These are phyloP conservation scores for Tylochromis polylepis DNA, from an alignment of 2,113 vertebrate species.

Conservation along the genomic window DNA sequence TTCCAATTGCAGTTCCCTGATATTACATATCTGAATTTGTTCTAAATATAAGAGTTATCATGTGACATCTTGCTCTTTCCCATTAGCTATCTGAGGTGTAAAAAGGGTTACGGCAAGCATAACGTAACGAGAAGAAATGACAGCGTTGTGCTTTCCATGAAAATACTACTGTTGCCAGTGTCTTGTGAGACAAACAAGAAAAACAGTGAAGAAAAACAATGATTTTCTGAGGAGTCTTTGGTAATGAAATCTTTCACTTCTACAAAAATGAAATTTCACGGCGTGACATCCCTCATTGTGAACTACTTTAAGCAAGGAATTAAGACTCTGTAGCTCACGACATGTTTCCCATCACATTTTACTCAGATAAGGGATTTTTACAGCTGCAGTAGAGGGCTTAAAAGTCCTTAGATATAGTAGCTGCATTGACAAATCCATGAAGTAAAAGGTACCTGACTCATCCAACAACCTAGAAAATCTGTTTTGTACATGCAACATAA, in stretches of 20 bases:
- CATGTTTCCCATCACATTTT: slow-evolving; percentile 23
- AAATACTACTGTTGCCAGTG: not conserved
- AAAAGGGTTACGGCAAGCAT: not conserved
- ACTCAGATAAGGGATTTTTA: slow-evolving; percentile 30
- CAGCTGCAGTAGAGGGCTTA: not conserved
- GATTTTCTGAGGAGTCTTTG: not conserved
- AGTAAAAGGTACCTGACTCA: not conserved
- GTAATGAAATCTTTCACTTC: not conserved
- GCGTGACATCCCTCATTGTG: slow-evolving; percentile 3
- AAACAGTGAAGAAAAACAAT: not conserved
- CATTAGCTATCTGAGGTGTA: not conserved
- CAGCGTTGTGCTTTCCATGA: not conserved
- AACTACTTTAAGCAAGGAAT: slow-evolving; percentile 1
- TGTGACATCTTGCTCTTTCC: not conserved
- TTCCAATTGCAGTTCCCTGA: not conserved
- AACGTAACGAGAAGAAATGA: not conserved
- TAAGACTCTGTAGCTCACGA: slow-evolving; percentile 1
- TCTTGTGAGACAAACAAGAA: not conserved
- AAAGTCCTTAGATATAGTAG: not conserved
- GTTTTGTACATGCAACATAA: not conserved
- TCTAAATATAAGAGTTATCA: not conserved
- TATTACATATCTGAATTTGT: not conserved
- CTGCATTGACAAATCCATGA: not conserved
- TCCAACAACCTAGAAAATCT: not conserved
- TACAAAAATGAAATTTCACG: slow-evolving; percentile 26